Evolutionary conservation across 2,888 invertebrate genomes (phyloP).

Genomic region (Cephus pulcher): DNA sequence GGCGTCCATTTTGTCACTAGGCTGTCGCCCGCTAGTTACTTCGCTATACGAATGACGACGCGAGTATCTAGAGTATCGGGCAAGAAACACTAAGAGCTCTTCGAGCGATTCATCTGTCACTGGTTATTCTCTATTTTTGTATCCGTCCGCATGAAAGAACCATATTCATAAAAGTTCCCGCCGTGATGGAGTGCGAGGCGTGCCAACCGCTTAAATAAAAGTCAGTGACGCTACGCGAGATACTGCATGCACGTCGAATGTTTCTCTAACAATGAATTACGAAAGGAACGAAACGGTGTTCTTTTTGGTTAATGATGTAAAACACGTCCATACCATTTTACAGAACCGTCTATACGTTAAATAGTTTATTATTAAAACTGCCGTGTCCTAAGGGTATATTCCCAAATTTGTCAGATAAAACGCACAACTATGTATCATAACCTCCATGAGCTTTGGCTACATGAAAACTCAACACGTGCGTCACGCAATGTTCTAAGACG

Average conservation of each 20-base stretch:
- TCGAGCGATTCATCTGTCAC: not conserved
- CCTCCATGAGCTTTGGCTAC: not conserved
- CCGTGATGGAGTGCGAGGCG: not conserved
- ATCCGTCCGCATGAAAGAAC: constrained; percentile 40
- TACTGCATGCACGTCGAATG: not conserved
- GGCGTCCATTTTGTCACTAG: not conserved
- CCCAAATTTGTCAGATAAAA: not conserved
- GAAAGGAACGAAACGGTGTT: not conserved
- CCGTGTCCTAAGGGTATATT: not conserved
- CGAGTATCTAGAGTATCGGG: not conserved
- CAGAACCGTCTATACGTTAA: not conserved
- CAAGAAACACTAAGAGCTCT: not conserved
- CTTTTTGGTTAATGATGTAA: not conserved
- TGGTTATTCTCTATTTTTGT: constrained; percentile 17
- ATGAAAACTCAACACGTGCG: not conserved
- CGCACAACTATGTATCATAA: not conserved
- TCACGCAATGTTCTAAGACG: not conserved
- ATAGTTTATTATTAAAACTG: not conserved
- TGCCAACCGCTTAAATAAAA: not conserved
- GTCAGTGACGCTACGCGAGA: not conserved
- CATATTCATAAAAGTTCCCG: constrained; percentile 37
- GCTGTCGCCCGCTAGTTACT: not conserved
- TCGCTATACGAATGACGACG: not conserved
- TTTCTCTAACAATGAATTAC: not conserved
- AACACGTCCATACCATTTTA: not conserved